These are phyloP conservation scores for Asteroscopus sphinx DNA, from an alignment of 2,888 invertebrate genomes.

Conservation along the genomic window DNA sequence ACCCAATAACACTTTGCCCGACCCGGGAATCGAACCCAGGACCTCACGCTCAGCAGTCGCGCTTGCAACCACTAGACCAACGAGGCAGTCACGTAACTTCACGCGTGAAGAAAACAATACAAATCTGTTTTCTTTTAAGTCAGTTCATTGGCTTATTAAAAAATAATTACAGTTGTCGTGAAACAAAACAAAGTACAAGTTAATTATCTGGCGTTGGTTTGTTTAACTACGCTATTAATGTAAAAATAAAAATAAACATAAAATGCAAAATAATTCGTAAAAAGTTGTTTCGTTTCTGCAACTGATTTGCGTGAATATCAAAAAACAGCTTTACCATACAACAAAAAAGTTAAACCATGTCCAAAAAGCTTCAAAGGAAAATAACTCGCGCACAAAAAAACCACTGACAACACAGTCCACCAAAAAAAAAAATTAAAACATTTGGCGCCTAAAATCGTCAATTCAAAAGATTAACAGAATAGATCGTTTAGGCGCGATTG, in stretches of 20 bases:
- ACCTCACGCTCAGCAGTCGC: too few species aligned
- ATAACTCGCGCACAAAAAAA: constrained; percentile 58
- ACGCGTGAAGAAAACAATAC: neutral
- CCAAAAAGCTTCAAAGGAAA: constrained; percentile 60
- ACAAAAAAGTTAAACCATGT: constrained; percentile 54
- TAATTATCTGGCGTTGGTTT: constrained; percentile 7
- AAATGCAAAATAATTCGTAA: constrained; percentile 8
- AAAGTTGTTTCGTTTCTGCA: constrained; percentile 10
- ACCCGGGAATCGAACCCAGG: too few species aligned
- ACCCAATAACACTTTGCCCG: too few species aligned
- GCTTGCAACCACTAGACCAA: too few species aligned
- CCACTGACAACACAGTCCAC: constrained; percentile 63
- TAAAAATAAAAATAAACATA: neutral
- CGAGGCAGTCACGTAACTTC: too few species aligned
- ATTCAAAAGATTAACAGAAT: constrained; percentile 62
- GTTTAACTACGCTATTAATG: neutral
- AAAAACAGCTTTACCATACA: constrained; percentile 55
- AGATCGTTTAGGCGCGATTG: constrained; percentile 65
- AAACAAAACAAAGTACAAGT: constrained; percentile 12
- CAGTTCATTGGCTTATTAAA: constrained; percentile 20
- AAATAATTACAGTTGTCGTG: constrained; percentile 18
- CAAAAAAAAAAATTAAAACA: constrained; percentile 47
- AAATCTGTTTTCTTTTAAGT: neutral
- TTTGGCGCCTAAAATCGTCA: constrained; percentile 61
- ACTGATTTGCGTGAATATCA: constrained; percentile 7